Conservation (phyloP, 2,888 invertebrate genomes). For the Oscheius sp. region DNA sequence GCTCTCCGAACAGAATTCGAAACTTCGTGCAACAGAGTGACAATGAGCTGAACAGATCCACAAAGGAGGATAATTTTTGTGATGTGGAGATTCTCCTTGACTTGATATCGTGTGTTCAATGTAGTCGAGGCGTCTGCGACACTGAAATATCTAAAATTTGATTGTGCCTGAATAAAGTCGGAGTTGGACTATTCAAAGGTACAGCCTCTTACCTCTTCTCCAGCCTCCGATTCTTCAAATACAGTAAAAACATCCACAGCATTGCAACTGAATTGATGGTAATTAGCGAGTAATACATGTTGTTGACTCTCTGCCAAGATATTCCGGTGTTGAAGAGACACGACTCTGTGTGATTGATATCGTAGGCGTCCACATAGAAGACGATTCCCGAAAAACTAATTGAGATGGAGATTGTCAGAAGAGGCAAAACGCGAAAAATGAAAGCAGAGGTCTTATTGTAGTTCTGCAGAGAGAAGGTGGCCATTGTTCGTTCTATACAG, state of each 20-base stretch:
- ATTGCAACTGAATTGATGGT: slow-evolving; percentile 10
- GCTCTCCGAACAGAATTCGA: neutral
- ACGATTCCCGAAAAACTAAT: neutral
- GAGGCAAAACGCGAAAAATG: neutral
- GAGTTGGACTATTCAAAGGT: neutral
- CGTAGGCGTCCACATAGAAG: slow-evolving; percentile 8
- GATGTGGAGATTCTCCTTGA: slow-evolving; percentile 28
- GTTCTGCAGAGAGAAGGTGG: slow-evolving; percentile 2
- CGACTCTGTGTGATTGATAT: slow-evolving; percentile 7
- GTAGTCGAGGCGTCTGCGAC: neutral
- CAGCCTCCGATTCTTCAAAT: slow-evolving; percentile 4
- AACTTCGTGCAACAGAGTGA: slow-evolving; percentile 10
- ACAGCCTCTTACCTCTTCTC: neutral
- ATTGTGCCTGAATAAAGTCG: no score
- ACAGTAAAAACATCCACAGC: slow-evolving; percentile 7
- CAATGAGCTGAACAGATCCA: slow-evolving; percentile 2
- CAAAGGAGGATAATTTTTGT: slow-evolving; percentile 9
- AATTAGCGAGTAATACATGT: slow-evolving; percentile 18
- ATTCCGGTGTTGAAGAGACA: slow-evolving; percentile 25
- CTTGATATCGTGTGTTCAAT: neutral
- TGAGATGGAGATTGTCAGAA: slow-evolving; percentile 3
- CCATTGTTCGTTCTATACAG: slow-evolving; percentile 12
- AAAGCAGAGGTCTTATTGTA: neutral
- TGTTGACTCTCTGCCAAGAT: slow-evolving; percentile 21
- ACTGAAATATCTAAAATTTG: neutral